These are phyloP conservation scores for Apomyelois bistriatella DNA, from an alignment of 2,888 invertebrate species.

Conservation along the genomic window DNA sequence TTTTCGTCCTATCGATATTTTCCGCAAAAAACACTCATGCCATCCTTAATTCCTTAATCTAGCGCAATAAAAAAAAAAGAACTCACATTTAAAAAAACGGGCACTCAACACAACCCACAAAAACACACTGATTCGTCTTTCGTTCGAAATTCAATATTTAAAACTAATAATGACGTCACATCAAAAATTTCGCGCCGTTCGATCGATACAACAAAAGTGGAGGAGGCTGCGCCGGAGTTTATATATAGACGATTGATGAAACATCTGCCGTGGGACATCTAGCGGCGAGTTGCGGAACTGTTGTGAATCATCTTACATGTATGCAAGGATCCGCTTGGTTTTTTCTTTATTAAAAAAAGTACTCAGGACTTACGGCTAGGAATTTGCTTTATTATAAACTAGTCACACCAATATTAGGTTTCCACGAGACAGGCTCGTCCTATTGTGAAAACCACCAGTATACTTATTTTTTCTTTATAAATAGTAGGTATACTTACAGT, in stretches of 20 bases:
- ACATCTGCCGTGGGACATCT: neutral
- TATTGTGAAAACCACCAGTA: too few species aligned
- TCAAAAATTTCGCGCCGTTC: constrained; percentile 1
- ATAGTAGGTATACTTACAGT: too few species aligned
- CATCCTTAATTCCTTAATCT: neutral
- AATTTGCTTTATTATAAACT: too few species aligned
- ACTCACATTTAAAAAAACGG: neutral
- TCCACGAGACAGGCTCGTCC: too few species aligned
- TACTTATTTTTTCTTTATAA: too few species aligned
- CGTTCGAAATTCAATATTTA: constrained; percentile 9
- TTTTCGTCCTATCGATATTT: too few species aligned
- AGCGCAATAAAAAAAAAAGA: neutral
- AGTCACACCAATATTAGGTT: too few species aligned
- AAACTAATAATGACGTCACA: constrained; percentile 1
- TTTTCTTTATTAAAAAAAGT: too few species aligned
- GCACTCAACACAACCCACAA: constrained; percentile 1
- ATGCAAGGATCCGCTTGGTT: neutral
- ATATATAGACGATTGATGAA: constrained; percentile 1
- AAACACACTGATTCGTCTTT: neutral
- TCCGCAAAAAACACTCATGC: neutral
- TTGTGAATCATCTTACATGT: neutral
- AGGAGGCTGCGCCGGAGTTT: neutral
- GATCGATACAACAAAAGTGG: neutral
- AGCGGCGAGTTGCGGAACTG: neutral
- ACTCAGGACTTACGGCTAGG: too few species aligned